phyloP scores from a whole-genome alignment of 1,140 invertebrate species.

The Brachionus asplanchnoidis region DNA sequence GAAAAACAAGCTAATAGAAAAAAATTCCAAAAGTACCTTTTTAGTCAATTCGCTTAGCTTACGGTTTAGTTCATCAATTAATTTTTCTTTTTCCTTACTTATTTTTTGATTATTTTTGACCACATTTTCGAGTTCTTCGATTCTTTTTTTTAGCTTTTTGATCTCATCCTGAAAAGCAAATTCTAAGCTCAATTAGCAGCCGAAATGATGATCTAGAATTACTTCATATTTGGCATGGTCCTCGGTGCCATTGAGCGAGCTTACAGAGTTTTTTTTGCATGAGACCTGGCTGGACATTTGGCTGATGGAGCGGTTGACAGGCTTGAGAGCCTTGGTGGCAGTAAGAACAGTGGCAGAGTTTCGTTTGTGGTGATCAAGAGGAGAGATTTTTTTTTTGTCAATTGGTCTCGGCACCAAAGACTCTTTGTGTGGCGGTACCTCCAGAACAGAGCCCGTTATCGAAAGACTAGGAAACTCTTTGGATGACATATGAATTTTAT shows the following conservation, averaged over 20 bases:
- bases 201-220: neutral
- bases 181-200: neutral
- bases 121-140: neutral
- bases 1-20: neutral
- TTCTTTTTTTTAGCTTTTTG: slow-evolving; percentile 17
- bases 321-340: neutral
- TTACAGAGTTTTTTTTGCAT: neutral
- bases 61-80: neutral
- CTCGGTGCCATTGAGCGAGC: neutral
- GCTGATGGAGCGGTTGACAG: neutral
- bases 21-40: neutral
- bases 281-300: neutral
- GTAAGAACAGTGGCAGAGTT: neutral
- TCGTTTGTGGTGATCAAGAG: neutral
- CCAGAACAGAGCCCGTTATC: neutral
- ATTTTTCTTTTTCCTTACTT: slow-evolving; percentile 25
- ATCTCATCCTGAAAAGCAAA: slow-evolving; percentile 23
- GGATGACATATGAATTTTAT: neutral
- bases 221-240: slow-evolving; percentile 1
- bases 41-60: neutral
- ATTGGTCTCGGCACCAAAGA: neutral
- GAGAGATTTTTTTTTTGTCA: neutral
- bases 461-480: neutral
- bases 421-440: neutral
- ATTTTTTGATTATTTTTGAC: neutral